Conservation (phyloP, 2,113 vertebrate genomes). For the Girardinichthys multiradiatus region DNA sequence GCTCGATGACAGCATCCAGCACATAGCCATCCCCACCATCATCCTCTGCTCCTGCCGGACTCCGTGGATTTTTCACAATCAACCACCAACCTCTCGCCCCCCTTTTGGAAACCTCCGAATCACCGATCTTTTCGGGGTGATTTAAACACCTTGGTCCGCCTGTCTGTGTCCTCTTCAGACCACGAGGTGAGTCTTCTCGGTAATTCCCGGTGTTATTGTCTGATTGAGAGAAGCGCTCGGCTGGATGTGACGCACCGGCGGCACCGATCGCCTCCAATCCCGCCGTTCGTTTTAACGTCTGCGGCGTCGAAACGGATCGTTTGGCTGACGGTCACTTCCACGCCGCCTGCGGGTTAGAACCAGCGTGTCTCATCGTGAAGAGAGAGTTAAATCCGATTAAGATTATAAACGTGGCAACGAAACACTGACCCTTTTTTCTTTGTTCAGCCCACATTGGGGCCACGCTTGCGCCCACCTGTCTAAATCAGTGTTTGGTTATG, state of each 20-base stretch:
- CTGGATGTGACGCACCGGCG: slow-evolving; percentile 32
- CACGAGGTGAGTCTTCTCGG: slow-evolving; percentile 78
- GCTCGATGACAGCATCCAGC: slow-evolving; percentile 79
- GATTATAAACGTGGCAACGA: slow-evolving; percentile 67
- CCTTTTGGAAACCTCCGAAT: slow-evolving; percentile 5
- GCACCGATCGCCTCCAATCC: slow-evolving; percentile 49
- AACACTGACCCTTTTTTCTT: slow-evolving; percentile 69
- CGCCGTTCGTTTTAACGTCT: slow-evolving; percentile 17
- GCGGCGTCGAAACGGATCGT: slow-evolving; percentile 20
- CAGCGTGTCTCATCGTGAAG: slow-evolving; percentile 32
- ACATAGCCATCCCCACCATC: slow-evolving; percentile 55
- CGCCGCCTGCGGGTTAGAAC: slow-evolving; percentile 21
- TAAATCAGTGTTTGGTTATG: slow-evolving; percentile 32
- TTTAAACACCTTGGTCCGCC: slow-evolving; percentile 26
- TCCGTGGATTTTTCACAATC: slow-evolving; percentile 30
- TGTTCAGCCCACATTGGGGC: slow-evolving; percentile 56
- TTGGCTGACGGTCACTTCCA: slow-evolving; percentile 14
- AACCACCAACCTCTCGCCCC: slow-evolving; percentile 8
- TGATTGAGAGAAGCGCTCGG: slow-evolving; percentile 36
- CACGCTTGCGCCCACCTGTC: slow-evolving; percentile 39
- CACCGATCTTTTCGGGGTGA: slow-evolving; percentile 24
- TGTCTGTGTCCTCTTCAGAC: slow-evolving; percentile 55
- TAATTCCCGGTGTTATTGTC: slow-evolving; percentile 62
- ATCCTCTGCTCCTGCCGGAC: slow-evolving; percentile 60
- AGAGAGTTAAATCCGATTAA: slow-evolving; percentile 78